Conservation (phyloP, 1,140 invertebrate species). For the Cataglyphis hispanica region DNA sequence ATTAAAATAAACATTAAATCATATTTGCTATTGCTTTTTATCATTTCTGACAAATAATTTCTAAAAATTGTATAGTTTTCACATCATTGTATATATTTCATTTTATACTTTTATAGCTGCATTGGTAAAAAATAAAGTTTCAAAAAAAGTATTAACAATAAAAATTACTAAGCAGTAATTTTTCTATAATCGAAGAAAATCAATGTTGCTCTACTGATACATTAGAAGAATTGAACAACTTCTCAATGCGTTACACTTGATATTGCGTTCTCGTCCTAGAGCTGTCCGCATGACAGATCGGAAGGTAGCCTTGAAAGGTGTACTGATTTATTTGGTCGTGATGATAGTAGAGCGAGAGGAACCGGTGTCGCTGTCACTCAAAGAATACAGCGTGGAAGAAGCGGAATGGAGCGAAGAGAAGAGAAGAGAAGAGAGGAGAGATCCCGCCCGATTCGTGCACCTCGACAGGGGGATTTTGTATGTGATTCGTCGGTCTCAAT, state of each 20-base stretch:
- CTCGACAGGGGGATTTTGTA: conserved; percentile 81
- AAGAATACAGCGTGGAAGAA: conserved; percentile 25
- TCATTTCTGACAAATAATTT: too few relatives aligned
- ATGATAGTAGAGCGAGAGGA: conserved; percentile 38
- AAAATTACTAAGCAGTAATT: background rate
- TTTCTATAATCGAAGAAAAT: background rate
- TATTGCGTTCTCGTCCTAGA: background rate
- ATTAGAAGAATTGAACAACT: background rate
- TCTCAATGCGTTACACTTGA: background rate
- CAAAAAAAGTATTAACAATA: background rate
- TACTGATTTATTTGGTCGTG: conserved; percentile 18
- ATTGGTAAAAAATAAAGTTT: background rate
- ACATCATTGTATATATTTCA: background rate
- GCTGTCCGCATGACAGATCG: background rate
- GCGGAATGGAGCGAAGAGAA: conserved; percentile 60
- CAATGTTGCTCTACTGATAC: background rate
- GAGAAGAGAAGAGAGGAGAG: conserved; percentile 56
- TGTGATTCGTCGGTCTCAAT: conserved; percentile 83
- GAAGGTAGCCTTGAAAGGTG: conserved; percentile 37
- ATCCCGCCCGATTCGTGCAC: conserved; percentile 84
- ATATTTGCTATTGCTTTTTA: too few relatives aligned
- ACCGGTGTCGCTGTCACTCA: conserved; percentile 17
- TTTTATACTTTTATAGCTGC: background rate
- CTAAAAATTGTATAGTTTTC: too few relatives aligned
- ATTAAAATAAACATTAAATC: too few relatives aligned